phyloP scores from a whole-genome alignment of 2,113 vertebrate species.

The Macroglossus sobrinus region DNA sequence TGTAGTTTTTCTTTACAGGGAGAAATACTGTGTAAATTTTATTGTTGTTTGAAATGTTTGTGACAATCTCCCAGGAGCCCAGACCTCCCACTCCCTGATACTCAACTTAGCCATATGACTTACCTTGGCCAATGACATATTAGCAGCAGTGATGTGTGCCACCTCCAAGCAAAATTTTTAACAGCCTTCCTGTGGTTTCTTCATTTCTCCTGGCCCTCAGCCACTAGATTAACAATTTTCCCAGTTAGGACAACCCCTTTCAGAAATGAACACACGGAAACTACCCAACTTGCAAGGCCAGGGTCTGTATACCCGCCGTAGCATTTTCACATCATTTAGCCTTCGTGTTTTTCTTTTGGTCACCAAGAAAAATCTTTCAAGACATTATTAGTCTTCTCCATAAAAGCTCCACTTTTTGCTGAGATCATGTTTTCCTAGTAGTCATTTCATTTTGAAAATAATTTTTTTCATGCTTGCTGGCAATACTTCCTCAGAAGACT shows the following conservation, averaged over 20 bases:
- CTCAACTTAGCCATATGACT: background rate
- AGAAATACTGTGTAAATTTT: background rate
- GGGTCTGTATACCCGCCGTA: background rate
- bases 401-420: background rate
- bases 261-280: background rate
- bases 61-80: background rate
- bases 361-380: background rate
- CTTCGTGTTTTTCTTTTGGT: background rate
- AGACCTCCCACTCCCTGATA: background rate
- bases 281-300: background rate
- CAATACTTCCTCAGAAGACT: background rate
- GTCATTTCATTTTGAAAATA: conserved; percentile 44
- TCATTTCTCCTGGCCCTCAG: background rate
- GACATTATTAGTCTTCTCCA: background rate
- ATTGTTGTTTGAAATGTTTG: background rate
- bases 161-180: background rate
- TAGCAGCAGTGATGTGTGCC: background rate
- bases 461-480: background rate
- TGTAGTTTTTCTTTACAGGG: background rate
- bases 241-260: background rate
- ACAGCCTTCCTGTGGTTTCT: background rate
- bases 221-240: background rate
- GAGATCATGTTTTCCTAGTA: background rate
- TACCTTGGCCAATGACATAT: background rate
- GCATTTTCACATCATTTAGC: background rate